A percentile compares a stretch with the other conserved stretches of the same genome.
Conservation (phyloP, 2,797 vertebrate genomes). For the Salarias fasciatus region DNA sequence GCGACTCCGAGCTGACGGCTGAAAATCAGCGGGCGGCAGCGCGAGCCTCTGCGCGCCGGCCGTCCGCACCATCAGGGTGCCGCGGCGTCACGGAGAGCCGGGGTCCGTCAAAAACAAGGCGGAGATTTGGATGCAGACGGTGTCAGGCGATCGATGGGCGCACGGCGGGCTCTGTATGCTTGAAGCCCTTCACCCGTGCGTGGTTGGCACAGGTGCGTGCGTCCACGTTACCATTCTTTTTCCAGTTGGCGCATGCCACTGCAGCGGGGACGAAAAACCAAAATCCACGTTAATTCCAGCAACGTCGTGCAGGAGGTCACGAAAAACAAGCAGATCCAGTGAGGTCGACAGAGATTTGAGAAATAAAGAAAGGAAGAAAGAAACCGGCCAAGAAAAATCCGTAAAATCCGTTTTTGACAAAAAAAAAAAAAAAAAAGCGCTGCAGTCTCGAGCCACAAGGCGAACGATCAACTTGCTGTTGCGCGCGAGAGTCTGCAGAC, state of each 20-base stretch:
- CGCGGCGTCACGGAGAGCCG: slow-evolving; percentile 30
- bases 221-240: slow-evolving; percentile 21
- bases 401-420: not conserved
- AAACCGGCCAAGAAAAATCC: not conserved
- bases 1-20: slow-evolving; percentile 12
- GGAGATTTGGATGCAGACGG: not conserved
- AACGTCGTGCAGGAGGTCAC: not conserved
- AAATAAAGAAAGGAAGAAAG: not conserved
- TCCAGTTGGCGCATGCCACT: not conserved
- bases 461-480: slow-evolving; percentile 44
- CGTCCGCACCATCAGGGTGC: slow-evolving; percentile 56
- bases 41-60: slow-evolving; percentile 43
- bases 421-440: no score
- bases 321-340: slow-evolving; percentile 15
- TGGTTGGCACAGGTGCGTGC: slow-evolving; percentile 45
- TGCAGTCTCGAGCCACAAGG: not conserved
- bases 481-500: slow-evolving; percentile 26
- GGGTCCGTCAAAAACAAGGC: not conserved
- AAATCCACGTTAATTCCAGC: slow-evolving; percentile 11
- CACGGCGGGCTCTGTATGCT: not conserved
- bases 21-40: slow-evolving; percentile 45
- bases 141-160: not conserved
- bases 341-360: not conserved
- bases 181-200: slow-evolving; percentile 22
- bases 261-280: not conserved